These are phyloP conservation scores for Drosophila vallismaia DNA, from an alignment of 2,888 invertebrate species.

Conservation along the genomic window DNA sequence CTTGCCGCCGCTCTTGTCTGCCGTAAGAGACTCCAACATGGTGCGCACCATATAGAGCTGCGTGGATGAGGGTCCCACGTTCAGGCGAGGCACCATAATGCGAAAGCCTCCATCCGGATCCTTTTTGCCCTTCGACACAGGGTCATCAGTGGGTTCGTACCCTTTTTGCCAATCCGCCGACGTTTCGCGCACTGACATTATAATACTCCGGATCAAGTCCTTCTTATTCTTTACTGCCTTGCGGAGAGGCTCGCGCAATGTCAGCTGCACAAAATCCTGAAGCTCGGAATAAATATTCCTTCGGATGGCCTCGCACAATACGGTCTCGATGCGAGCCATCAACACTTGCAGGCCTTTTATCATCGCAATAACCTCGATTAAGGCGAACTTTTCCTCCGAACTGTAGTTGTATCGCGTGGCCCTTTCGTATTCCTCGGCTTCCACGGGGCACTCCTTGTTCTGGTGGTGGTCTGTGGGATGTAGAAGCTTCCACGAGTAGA, in stretches of 20 bases:
- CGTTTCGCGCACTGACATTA: conserved; percentile 98
- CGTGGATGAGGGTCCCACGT: conserved; percentile 96
- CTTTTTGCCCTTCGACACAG: conserved; percentile 95
- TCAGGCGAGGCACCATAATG: conserved; percentile 95
- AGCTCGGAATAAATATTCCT: conserved; percentile 97
- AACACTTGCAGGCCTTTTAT: conserved; percentile 98
- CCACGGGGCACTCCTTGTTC: conserved; percentile 96
- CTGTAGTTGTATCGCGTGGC: conserved; percentile 99
- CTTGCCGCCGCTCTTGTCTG: conserved; percentile 98
- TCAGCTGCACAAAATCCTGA: conserved; percentile 97
- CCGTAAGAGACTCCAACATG: conserved; percentile 98
- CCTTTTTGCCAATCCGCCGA: conserved; percentile 98
- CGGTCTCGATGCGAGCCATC: conserved; percentile 98
- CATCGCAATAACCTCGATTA: conserved; percentile 99
- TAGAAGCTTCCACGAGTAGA: conserved; percentile 98
- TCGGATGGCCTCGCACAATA: conserved; percentile 95
- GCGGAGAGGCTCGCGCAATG: conserved; percentile 94
- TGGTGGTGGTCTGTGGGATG: conserved; percentile 99
- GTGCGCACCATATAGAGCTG: conserved; percentile 99
- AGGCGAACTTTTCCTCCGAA: conserved; percentile 97
- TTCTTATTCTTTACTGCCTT: conserved; percentile 99
- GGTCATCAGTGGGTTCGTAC: conserved; percentile 95
- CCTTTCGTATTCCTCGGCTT: conserved; percentile 99
- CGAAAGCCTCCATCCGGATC: conserved; percentile 96
- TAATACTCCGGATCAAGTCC: conserved; percentile 96